Evolutionary conservation across 2,888 invertebrate genomes (phyloP).

Genomic region (Sphaerophoria taeniata): DNA sequence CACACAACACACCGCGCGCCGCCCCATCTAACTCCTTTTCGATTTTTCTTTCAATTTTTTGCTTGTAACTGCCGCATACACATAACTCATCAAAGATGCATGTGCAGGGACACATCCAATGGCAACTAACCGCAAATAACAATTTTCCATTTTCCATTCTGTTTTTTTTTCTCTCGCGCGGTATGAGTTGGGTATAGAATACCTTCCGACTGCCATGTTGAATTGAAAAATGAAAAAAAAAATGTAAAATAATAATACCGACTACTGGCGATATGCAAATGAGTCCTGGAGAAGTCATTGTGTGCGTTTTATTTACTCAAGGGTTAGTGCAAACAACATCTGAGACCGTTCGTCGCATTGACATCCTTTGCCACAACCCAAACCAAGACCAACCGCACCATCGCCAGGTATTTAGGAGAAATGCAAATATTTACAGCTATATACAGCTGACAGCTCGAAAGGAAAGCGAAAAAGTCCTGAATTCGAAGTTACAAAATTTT

Average conservation of each 20-base stretch:
- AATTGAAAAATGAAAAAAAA: not conserved
- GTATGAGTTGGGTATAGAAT: too few species aligned
- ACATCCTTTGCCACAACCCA: not conserved
- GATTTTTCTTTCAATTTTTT: conserved; percentile 42
- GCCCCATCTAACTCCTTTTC: conserved; percentile 61
- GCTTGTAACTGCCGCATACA: conserved; percentile 47
- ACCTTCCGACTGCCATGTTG: not conserved
- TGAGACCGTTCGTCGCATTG: conserved; percentile 45
- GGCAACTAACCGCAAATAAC: conserved; percentile 74
- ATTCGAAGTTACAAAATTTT: conserved; percentile 70
- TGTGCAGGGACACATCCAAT: conserved; percentile 73
- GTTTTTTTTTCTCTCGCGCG: too few species aligned
- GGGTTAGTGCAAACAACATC: conserved; percentile 71
- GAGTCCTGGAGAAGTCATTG: conserved; percentile 44
- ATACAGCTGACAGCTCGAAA: conserved; percentile 56
- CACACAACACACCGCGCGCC: conserved; percentile 15
- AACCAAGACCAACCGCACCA: too few species aligned
- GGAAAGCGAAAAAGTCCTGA: conserved; percentile 46
- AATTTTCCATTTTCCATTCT: conserved; percentile 73
- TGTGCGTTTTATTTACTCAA: conserved; percentile 67
- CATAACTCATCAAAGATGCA: conserved; percentile 75
- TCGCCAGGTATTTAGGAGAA: not conserved
- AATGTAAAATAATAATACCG: conserved; percentile 8
- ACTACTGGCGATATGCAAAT: conserved; percentile 63
- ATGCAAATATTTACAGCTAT: not conserved